Base-by-base conservation (phyloP, 2,888 invertebrate species). In the Drosophila paranaensis region DNA sequence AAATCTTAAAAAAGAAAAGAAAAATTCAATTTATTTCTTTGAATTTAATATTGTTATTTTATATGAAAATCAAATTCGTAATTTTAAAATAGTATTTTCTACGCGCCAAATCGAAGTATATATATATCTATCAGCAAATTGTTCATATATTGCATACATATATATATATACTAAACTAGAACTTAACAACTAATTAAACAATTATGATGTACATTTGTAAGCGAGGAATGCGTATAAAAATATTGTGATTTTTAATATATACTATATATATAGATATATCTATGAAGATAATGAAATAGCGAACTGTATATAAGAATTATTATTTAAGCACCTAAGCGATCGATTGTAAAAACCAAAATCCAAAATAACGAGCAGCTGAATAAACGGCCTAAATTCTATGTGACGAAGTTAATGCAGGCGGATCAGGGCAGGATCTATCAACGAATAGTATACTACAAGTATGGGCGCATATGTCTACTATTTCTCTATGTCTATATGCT, bases 171-270 rank as follows among this genome's bases (percentile, higher is more conserved):
- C 20, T 20, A 70, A 70, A 35, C 55, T 60, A 72, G 50, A 66
- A 66, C 43, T 37, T 56, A 35, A 68, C 45, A 53, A 56, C 65
- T 39, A 56, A 55, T 58, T 57, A 54, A 57, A 74, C 50, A 66
- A 81, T 72, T 81, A 77, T 64, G 39, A 77, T 64, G 53, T 56
- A 56, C 73, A 81, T 81, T 70, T 76, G 65, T 58, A 55, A 70
- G 61, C 50, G 45, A 13, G 39, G 54, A 53, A 57, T 35, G 50
- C 63, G 45, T 74, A 66, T 82, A 79, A 64, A 66, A 82, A 53
- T 83, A 81, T 74, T 82, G 82, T 82, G 85, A 82, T 82, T 84
- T 82, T 77, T 77, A 65, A 79, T 75, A 75, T 74, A 74, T 64
- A 61, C 65, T 69, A 71, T 71, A 74, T 64, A 20, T 64, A 20